These are phyloP conservation scores for Bombycilla garrulus DNA, from an alignment of 2,113 vertebrate species.

Conservation along the genomic window DNA sequence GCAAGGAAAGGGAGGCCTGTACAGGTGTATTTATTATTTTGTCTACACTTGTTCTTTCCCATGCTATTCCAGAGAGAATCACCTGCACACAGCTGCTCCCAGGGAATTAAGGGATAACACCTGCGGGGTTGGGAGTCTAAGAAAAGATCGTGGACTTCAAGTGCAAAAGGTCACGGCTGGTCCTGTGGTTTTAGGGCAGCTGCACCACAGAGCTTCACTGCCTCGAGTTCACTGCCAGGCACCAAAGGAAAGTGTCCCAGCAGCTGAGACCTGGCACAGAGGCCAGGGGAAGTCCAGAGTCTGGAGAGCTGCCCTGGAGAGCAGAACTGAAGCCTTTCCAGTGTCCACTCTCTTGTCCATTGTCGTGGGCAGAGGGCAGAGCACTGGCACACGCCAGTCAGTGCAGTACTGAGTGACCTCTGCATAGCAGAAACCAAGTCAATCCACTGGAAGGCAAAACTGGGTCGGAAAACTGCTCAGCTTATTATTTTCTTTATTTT, in stretches of 20 bases:
- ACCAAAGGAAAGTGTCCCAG: background rate
- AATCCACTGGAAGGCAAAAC: background rate
- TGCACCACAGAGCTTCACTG: background rate
- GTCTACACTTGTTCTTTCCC: slow-evolving; percentile 25
- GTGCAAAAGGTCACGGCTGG: background rate
- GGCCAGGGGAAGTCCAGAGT: background rate
- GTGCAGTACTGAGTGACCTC: background rate
- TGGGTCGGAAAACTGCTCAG: background rate
- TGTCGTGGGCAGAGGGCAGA: background rate
- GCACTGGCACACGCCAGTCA: background rate
- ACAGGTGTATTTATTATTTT: slow-evolving; percentile 63
- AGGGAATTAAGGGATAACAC: background rate
- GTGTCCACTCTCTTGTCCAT: background rate
- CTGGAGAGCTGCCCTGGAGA: background rate
- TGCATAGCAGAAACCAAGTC: background rate
- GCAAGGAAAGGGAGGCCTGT: background rate
- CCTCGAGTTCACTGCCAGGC: accelerated
- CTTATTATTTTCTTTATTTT: background rate
- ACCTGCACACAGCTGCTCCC: background rate
- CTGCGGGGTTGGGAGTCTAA: background rate
- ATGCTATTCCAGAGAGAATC: background rate
- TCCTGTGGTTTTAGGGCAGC: slow-evolving; percentile 19
- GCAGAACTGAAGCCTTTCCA: background rate
- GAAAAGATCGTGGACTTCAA: background rate
- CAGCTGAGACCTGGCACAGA: background rate